These are phyloP conservation scores for Drosophila pandora DNA, from an alignment of 1,140 invertebrate species.

Conservation along the genomic window DNA sequence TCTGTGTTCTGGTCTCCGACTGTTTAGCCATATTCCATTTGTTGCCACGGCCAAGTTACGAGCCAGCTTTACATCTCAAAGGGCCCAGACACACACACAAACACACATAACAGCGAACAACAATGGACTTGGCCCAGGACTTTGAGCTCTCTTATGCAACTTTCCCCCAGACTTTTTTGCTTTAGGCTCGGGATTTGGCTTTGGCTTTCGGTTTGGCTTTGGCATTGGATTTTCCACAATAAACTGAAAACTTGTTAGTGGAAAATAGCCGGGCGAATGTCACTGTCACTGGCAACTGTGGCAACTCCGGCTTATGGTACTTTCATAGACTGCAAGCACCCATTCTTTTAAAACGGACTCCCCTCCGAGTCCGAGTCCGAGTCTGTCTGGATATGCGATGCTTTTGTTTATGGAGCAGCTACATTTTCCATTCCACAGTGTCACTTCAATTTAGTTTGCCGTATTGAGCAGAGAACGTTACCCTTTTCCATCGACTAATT, in stretches of 20 bases:
- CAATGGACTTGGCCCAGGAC: slow-evolving; percentile 65
- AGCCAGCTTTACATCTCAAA: slow-evolving; percentile 54
- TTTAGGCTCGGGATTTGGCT: slow-evolving; percentile 64
- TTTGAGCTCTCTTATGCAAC: slow-evolving; percentile 67
- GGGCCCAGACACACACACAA: slow-evolving; percentile 24
- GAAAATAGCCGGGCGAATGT: slow-evolving; percentile 48
- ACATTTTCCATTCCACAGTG: slow-evolving; percentile 20
- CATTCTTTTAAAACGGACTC: slow-evolving; percentile 1
- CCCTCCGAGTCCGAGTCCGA: slow-evolving; percentile 2
- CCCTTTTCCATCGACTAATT: slow-evolving; percentile 52
- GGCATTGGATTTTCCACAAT: slow-evolving; percentile 60
- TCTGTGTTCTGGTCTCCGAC: slow-evolving; percentile 24
- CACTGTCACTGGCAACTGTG: slow-evolving; percentile 57
- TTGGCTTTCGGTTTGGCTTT: slow-evolving; percentile 54
- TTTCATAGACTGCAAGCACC: slow-evolving; percentile 46
- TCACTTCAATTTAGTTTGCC: slow-evolving; percentile 60
- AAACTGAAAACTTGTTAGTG: slow-evolving; percentile 72
- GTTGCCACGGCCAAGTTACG: slow-evolving; percentile 55
- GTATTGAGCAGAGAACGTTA: slow-evolving; percentile 16
- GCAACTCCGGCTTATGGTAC: slow-evolving; percentile 46
- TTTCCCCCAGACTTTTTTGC: slow-evolving; percentile 45
- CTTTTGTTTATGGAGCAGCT: slow-evolving; percentile 31
- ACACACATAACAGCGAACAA: slow-evolving; percentile 3
- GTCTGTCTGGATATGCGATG: slow-evolving; percentile 7
- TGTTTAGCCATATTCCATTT: slow-evolving; percentile 33